Base-by-base conservation (phyloP, 2,797 vertebrate species). In the Caiman crocodilus region DNA sequence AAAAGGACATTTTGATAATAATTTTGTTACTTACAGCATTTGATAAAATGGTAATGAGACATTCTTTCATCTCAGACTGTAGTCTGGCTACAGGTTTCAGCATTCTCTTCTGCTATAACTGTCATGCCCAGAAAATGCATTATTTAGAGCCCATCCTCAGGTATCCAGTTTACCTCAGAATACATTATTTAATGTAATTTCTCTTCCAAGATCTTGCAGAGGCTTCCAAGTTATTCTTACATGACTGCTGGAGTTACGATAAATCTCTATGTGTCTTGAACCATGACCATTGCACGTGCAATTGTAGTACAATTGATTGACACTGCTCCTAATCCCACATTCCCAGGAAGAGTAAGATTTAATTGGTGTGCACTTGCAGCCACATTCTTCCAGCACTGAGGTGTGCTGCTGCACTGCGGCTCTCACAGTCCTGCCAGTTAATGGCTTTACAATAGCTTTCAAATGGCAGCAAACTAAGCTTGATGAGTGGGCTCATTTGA, bases 31-130 rank as follows among this genome's bases (percentile, higher is more conserved):
- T 99, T 98, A 99, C 99, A 99, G 98, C 99, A 99, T 98, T 99
- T 99, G 98, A 99, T 99, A 97, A 99, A 99, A 98, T 99, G 98
- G 95, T 99, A 99, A 98, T 99, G 99, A 98, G 99, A 99, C 99
- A 99, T 99, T 97, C 98, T 98, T 97, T 98, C 98, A 95, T 95
- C 95, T 97, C 97, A 97, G 94, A 90, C 86, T 93, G 94, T 78
- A 94, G 88, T 88, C 97, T 95, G 96, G 97, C 98, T 94, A 97
- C 96, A 97, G 98, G 98, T 97, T 98, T 98, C 98, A 93, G 97
- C 96, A 97, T 97, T 94, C 96, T 97, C 97, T 96, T 96, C 95
- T 94, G 93, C 94, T 94, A 91, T 85, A 90, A 79, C 95, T 78
- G 97, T 94, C 59, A 94, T 97, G 97, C 97, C 97, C 95, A 83